phyloP scores from a whole-genome alignment of 2,113 vertebrate species.

The Oophaga pumilio region DNA sequence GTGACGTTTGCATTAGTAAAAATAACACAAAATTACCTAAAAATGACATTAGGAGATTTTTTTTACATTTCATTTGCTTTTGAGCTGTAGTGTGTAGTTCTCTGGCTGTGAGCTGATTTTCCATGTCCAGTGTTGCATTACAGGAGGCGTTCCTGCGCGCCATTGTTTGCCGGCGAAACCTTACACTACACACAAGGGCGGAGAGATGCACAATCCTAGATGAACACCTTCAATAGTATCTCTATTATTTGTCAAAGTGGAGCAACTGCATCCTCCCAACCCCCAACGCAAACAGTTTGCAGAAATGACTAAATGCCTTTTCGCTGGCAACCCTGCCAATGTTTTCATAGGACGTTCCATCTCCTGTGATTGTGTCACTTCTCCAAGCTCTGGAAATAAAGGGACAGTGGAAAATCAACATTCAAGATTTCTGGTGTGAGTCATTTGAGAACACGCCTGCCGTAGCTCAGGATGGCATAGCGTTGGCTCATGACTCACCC shows the following conservation, averaged over 20 bases:
- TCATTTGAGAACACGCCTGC: neutral
- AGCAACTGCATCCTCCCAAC: neutral
- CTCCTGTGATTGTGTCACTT: neutral
- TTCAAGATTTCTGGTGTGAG: conserved; percentile 3
- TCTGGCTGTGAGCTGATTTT: neutral
- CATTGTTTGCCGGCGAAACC: neutral
- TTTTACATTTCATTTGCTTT: too few species aligned
- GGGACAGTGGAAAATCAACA: conserved; percentile 3
- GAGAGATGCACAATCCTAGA: neutral
- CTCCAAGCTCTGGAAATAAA: neutral
- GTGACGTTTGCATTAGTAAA: too few species aligned
- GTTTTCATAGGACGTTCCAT: neutral
- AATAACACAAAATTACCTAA: too few species aligned
- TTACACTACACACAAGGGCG: neutral
- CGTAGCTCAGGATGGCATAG: neutral
- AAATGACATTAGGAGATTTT: too few species aligned
- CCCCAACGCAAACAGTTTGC: neutral
- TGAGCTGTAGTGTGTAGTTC: neutral
- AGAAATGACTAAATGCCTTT: neutral
- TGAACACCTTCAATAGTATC: neutral
- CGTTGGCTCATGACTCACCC: neutral
- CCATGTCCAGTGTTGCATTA: neutral
- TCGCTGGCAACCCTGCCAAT: neutral
- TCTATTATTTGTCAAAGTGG: neutral
- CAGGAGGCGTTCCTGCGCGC: neutral